phyloP scores from a whole-genome alignment of 1,140 invertebrate genomes.

The Idris sp. region DNA sequence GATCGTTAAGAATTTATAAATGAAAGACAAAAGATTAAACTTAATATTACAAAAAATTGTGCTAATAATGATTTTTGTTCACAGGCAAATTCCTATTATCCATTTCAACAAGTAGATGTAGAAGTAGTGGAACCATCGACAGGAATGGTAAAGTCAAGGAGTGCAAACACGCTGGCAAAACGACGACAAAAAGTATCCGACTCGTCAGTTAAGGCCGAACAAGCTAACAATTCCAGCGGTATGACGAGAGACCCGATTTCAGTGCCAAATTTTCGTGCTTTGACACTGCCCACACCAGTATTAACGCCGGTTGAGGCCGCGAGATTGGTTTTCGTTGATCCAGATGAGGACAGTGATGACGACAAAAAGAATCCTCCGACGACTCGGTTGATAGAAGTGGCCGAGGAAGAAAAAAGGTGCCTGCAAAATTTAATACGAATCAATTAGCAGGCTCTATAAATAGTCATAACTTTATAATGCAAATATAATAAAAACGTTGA shows the following conservation, averaged over 20 bases:
- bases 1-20: no score
- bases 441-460: no score
- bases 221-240: slow-evolving; percentile 68
- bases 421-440: background rate
- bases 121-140: slow-evolving; percentile 75
- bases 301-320: slow-evolving; percentile 84
- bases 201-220: slow-evolving; percentile 51
- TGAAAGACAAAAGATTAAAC: no score
- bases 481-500: no score
- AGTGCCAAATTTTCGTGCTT: slow-evolving; percentile 85
- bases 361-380: slow-evolving; percentile 72
- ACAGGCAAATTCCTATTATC: slow-evolving; percentile 77
- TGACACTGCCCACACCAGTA: slow-evolving; percentile 82
- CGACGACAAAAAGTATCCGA: slow-evolving; percentile 69
- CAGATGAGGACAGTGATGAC: slow-evolving; percentile 83
- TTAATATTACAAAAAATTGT: no score
- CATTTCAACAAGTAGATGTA: slow-evolving; percentile 76
- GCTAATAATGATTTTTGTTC: no score
- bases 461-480: no score
- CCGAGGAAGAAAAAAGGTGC: slow-evolving; percentile 72
- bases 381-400: slow-evolving; percentile 73
- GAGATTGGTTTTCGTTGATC: slow-evolving; percentile 84
- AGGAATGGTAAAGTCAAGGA: slow-evolving; percentile 76
- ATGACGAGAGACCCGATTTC: slow-evolving; percentile 86
- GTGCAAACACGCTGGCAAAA: slow-evolving; percentile 73